Percentiles rank a stretch among this genome's conserved stretches.
phyloP scores from a whole-genome alignment of 2,797 vertebrate genomes.

The Menidia menidia region DNA sequence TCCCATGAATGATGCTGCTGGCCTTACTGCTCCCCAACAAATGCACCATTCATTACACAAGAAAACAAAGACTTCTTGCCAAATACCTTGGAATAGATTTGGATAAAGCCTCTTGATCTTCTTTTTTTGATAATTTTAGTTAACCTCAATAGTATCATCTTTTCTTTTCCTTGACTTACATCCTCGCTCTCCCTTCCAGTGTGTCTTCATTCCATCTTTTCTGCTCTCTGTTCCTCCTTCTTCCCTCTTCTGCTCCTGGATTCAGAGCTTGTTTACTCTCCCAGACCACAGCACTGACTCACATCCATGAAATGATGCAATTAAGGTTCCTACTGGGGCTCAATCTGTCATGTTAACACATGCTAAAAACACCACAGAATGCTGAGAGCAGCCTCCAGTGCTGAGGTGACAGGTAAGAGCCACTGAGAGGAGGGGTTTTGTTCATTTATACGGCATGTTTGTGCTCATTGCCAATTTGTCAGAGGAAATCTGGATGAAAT shows the following conservation, averaged over 20 bases:
- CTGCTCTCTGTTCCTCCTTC: conserved; percentile 12
- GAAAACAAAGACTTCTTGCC: conserved; percentile 68
- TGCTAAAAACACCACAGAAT: conserved; percentile 74
- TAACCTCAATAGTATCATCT: background rate
- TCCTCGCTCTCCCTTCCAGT: conserved; percentile 17
- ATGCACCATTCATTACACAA: conserved; percentile 70
- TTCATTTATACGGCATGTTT: conserved; percentile 1
- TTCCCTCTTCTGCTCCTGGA: conserved; percentile 56
- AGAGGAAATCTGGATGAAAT: no score
- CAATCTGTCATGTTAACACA: conserved; percentile 87
- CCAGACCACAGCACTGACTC: conserved; percentile 79
- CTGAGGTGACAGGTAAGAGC: conserved; percentile 68
- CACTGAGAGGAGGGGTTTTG: conserved; percentile 27
- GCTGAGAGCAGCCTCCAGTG: conserved; percentile 62
- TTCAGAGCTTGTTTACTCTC: conserved; percentile 79
- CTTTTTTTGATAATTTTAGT: conserved; percentile 6
- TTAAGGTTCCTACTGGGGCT: conserved; percentile 85
- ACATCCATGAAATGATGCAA: conserved; percentile 88
- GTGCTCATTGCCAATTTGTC: background rate
- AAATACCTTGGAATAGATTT: conserved; percentile 66
- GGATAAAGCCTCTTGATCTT: conserved; percentile 40
- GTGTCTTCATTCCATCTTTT: conserved; percentile 40
- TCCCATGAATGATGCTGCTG: conserved; percentile 42
- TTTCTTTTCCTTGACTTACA: background rate
- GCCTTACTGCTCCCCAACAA: conserved; percentile 46